Conservation (phyloP, 2,797 vertebrate species). For the Lutjanus argentimaculatus region DNA sequence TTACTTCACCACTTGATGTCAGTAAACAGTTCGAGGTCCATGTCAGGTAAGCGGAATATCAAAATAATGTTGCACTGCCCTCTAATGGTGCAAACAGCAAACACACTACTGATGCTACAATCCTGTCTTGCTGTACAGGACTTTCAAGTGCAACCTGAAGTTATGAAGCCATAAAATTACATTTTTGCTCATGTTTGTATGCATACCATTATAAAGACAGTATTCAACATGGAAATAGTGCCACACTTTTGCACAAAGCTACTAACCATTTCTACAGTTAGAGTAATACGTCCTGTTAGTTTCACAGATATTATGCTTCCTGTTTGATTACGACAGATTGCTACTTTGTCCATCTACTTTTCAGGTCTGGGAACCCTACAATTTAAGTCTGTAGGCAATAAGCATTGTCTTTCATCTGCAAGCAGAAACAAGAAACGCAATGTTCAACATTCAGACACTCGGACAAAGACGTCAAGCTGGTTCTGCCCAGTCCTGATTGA, state of each 20-base stretch:
- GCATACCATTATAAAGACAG: background rate
- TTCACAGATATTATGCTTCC: background rate
- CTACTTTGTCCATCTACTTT: conserved; percentile 6
- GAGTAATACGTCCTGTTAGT: background rate
- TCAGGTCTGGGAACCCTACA: conserved; percentile 9
- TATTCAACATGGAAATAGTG: background rate
- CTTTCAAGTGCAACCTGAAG: conserved; percentile 1
- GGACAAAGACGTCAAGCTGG: conserved; percentile 38
- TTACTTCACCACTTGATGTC: conserved; percentile 50
- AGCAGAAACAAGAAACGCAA: conserved; percentile 43
- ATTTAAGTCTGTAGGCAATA: background rate
- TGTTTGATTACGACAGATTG: background rate
- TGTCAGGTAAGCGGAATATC: conserved; percentile 30
- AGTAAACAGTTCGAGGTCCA: conserved; percentile 53
- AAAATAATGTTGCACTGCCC: conserved; percentile 72
- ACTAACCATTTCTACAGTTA: background rate
- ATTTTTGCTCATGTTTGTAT: background rate
- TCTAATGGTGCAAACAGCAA: conserved; percentile 63
- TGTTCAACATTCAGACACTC: conserved; percentile 23
- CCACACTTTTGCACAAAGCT: background rate
- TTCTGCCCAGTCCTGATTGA: conserved; percentile 52
- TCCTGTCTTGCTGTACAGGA: background rate
- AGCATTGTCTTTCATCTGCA: conserved; percentile 1
- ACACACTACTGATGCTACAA: conserved; percentile 9
- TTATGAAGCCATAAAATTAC: conserved; percentile 10